Base-by-base conservation (phyloP, 2,797 vertebrate species). In the Micrastur ruficollis region DNA sequence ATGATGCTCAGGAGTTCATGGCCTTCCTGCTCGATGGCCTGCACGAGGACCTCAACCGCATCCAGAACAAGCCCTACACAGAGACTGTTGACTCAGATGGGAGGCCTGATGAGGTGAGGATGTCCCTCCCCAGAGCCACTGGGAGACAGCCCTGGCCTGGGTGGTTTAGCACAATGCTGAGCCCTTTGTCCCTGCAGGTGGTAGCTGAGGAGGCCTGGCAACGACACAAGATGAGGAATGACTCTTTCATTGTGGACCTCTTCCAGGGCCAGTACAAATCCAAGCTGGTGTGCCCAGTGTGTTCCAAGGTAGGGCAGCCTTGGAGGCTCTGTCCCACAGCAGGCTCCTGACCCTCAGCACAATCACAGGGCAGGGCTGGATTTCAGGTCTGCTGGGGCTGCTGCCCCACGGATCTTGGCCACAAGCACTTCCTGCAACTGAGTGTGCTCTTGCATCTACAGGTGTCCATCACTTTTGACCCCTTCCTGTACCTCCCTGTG, bases 241-340 rank as follows among this genome's bases (percentile, higher is more conserved):
- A 99, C 95, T 99, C 99, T 3, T 99, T 99, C 87, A 99, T 99
- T 19, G 99, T 99, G 89, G 99, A 99, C 97, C 98, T 99, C 29
- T 99, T 99, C 97, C 99, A 99, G 98, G 99, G 99, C 97, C 99
- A 99, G 97, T 99, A 99, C 97, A 99, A 99, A 95, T 99, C 99
- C 55, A 99, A 99, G 97, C 98, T 99, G 14, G 99, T 99, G 94
- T 99, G 99, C 94, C 99, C 99, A 4, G 98, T 99, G 46, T 99
- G 99, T 96, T 99, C 99, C 36, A 99, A 99, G 99, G 99, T 99
- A 97, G 95, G 92, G 32, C 36, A 68, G 27, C 23, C 16, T 14
- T 49, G 29, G 31, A 49, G 38, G 40, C 80, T 92, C 53, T 85
- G n/a, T 81, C 50, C 21, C 23, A 53, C 66, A 91, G 70, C 65